Base-by-base conservation (phyloP, 2,113 vertebrate genomes). In the Ictalurus furcatus region DNA sequence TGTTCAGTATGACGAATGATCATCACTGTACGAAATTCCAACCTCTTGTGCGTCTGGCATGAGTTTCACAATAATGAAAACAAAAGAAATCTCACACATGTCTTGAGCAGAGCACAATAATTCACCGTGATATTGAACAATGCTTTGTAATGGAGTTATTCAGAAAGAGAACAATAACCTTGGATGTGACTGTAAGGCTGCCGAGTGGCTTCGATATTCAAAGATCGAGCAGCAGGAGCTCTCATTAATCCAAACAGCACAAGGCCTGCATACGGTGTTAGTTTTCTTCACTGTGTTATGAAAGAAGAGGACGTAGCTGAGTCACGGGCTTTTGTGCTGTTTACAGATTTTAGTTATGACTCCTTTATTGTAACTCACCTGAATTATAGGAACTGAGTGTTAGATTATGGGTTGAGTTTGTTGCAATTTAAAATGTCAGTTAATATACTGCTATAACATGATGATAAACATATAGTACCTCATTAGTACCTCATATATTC, bases 201-300 rank as follows among this genome's bases (percentile, higher is more conserved):
- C 12, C 65, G 88, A 61, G 89, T 82, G 52, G 58, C 86, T 89
- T 90, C 90, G 54, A 92, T 93, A 94, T 80, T 63, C 23, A 63
- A 37, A 84, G 34, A 63, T 2, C 34, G 44, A 37, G 85, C 87
- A 87, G 87, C 48, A 19, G 87, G 54, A 79, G 92, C 92, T 93
- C 67, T 92, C 93, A 93, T 97, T 95, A 94, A 94, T 96, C 95
- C 93, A 89, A 85, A 87, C 19, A 89, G 85, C 87, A 90, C 89
- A 91, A 40, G 92, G 91, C 93, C 94, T 93, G 37, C 93, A 81
- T 4, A 81, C n/a, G 0, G 25, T 80, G 93, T 93, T 95, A 84
- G 83, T 92, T 95, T 96, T 95, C 95, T 92, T 92, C 92, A 91
- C 88, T 92, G 89, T 95, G 91, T 94, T 95, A 94, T 93, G 95